phyloP scores from a whole-genome alignment of 2,888 invertebrate genomes.

The Euzetes globulus region DNA sequence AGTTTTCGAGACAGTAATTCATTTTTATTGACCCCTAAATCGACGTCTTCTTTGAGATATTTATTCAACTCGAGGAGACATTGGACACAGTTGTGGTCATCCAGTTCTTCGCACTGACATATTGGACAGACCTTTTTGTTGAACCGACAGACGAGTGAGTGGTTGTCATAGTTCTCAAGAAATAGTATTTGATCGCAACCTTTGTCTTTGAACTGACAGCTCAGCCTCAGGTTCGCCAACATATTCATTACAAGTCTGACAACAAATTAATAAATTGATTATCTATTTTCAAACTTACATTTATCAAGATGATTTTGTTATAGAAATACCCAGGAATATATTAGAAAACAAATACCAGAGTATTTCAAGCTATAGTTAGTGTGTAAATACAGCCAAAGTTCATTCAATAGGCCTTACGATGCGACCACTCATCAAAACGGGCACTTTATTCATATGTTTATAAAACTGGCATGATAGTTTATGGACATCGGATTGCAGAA shows the following conservation, averaged over 20 bases:
- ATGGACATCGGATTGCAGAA: too few species aligned
- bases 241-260: slow-evolving; percentile 1
- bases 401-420: too few species aligned
- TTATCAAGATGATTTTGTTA: not conserved
- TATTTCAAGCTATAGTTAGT: too few species aligned
- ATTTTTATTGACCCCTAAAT: not conserved
- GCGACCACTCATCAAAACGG: too few species aligned
- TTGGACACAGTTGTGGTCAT: slow-evolving; percentile 8
- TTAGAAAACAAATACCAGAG: too few species aligned
- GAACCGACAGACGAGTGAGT: not conserved
- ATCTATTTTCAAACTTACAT: too few species aligned
- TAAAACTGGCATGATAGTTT: too few species aligned
- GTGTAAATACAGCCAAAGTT: too few species aligned
- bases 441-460: too few species aligned
- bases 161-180: not conserved
- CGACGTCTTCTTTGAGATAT: not conserved
- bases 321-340: too few species aligned
- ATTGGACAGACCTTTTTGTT: not conserved
- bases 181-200: not conserved
- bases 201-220: not conserved
- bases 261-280: too few species aligned
- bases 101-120: not conserved
- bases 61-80: not conserved
- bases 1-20: not conserved
- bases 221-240: not conserved